Evolutionary conservation across 2,888 invertebrate species (phyloP), one percentile per base, ranked within the genome.

Genomic region (Drosophila mercatorum): DNA sequence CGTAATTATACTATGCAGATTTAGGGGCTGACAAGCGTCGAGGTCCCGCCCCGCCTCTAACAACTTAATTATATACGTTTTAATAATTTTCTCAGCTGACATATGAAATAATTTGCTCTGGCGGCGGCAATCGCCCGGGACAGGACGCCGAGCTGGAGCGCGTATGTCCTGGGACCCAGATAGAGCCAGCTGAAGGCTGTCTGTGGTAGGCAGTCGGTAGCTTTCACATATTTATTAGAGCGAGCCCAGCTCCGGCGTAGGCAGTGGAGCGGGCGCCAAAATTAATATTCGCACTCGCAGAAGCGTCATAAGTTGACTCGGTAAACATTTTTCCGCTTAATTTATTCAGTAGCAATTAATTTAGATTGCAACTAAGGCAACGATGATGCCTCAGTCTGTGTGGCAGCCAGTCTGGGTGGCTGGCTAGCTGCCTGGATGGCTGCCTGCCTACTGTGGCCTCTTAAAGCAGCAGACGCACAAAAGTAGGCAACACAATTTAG

Each of bases 341-440:
- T 85, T 85, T 88, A 85, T 85, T 85, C 89, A 83, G 81, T 76
- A 85, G 84, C 84, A 85, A 85, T 85, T 85, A 88, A 85, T 85
- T 85, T 88, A 86, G 87, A 89, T 85, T 81, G 89, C 87, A 85
- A 86, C 87, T 79, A 73, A 81, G 89, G 87, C 89, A 87, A 79
- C 70, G 61, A 46, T 22, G 57, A 59, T 17, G 22, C 49, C n/a
- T 26, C 17, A 6, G 36, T n/a, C 55, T 51, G 43, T 10, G 40
- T 22, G 31, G 11, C 22, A 17, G 58, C 11, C 51, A 14, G 14
- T 6, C 10, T 26, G 22, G 8, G 10, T 28, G 12, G 5, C 22
- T 44, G n/a, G 5, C 44, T 44, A 10, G 6, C 10, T 44, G 51
- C 2, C 28, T 28, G n/a, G 8, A 14, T 31, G 47, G 8, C 47